A percentile compares a stretch with the other conserved stretches of the same genome.
Conservation (phyloP, 2,888 invertebrate species). For the Himalopsyche kuldschensis region DNA sequence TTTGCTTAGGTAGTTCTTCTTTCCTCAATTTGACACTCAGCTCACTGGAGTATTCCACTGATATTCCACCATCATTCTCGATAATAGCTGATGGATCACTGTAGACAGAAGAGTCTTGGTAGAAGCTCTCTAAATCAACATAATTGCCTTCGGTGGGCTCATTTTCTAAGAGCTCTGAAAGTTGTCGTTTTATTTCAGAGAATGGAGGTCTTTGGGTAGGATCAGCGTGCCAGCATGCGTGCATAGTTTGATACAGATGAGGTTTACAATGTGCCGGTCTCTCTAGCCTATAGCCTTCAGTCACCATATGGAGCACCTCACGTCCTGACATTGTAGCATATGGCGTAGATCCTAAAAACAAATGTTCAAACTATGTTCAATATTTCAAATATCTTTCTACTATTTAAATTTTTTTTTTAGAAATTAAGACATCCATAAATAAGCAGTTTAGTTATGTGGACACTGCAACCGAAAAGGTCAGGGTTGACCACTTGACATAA, state of each 20-base stretch:
- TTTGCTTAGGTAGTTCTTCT: conserved; percentile 19
- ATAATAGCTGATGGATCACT: conserved; percentile 59
- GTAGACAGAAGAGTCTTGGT: conserved; percentile 63
- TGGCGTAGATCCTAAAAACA: conserved; percentile 74
- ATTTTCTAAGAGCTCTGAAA: conserved; percentile 64
- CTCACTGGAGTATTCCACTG: conserved; percentile 56
- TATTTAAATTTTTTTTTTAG: too few species aligned
- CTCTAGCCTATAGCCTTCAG: conserved; percentile 76
- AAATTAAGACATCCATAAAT: too few species aligned
- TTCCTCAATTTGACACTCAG: conserved; percentile 43
- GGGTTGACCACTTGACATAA: too few species aligned
- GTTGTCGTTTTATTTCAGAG: conserved; percentile 60
- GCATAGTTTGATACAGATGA: conserved; percentile 56
- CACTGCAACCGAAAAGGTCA: too few species aligned
- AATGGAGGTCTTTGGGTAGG: conserved; percentile 75
- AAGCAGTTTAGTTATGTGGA: too few species aligned
- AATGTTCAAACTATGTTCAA: background rate
- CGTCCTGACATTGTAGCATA: conserved; percentile 84
- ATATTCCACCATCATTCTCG: conserved; percentile 56
- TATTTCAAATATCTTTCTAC: too few species aligned
- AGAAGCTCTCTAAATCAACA: conserved; percentile 70
- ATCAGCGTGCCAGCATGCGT: conserved; percentile 66
- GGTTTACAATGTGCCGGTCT: conserved; percentile 79
- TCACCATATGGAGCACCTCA: conserved; percentile 79
- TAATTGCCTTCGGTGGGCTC: conserved; percentile 66